Conservation (phyloP, 2,888 invertebrate genomes). For the Vesta saturnalis region DNA sequence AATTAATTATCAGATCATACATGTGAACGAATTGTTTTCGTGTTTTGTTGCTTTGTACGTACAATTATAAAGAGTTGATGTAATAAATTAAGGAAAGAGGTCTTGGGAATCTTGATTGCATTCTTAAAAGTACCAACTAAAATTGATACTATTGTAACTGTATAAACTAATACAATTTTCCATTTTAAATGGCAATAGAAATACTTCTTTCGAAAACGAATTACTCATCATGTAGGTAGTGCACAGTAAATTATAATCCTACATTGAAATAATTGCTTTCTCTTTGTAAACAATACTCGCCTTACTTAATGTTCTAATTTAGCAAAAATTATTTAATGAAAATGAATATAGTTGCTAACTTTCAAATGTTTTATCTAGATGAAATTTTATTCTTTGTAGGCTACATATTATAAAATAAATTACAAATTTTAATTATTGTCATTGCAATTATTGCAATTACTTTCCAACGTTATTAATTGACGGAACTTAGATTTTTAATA, state of each 20-base stretch:
- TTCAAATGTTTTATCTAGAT: constrained; percentile 11
- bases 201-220: background rate
- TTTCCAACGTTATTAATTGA: background rate
- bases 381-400: constrained; percentile 12
- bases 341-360: constrained; percentile 4
- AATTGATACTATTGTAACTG: too few relatives aligned
- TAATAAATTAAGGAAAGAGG: constrained; percentile 11
- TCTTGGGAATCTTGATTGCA: constrained; percentile 1
- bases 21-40: background rate
- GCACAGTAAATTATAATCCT: background rate
- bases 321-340: constrained; percentile 7
- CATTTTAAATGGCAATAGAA: background rate
- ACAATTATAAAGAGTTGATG: constrained; percentile 6
- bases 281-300: constrained; percentile 11
- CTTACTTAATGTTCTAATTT: constrained; percentile 12
- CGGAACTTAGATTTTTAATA: background rate
- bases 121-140: too few relatives aligned
- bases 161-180: too few relatives aligned
- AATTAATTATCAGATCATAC: background rate
- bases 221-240: constrained; percentile 4
- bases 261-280: constrained; percentile 10
- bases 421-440: constrained; percentile 2
- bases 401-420: constrained; percentile 2
- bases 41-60: background rate
- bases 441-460: background rate